Base-by-base conservation (phyloP, 2,797 vertebrate genomes). In the Acanthurus lineatus region DNA sequence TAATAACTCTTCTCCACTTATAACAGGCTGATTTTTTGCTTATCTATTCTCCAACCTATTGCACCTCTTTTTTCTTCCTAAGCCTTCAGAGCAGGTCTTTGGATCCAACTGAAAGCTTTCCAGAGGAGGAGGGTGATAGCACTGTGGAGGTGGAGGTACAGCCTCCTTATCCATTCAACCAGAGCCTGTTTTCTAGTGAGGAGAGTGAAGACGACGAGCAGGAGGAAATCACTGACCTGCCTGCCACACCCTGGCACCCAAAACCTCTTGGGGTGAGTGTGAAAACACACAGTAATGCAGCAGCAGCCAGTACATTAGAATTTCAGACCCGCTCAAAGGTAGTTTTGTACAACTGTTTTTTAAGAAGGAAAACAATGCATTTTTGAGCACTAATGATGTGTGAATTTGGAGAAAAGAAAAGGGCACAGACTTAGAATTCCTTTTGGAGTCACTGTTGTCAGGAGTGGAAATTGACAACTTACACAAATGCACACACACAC, bases 251-350 rank as follows among this genome's bases (percentile, higher is more conserved):
- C 28, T 94, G 93, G 86, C 96, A 96, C 11, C 97, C 97, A 0
- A 95, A 95, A 93, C 97, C 97, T 47, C 96, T 97, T 19, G 96
- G 96, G 79, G 97, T 98, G 94, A 94, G 96, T 79, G n/a, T 19
- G n/a, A 20, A 73, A 58, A 61, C 44, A 54, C 9, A 56, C 25
- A 54, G 19, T 53, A 28, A 14, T 15, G n/a, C 42, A 66, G 2
- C 12, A 73, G 58, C 40, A 44, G 32, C 15, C 38, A 35, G 51
- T 45, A 20, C 11, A 42, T 8, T 38, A 35, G 9, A 17, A 57
- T 49, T 35, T 47, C 52, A 40, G 49, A 10, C 32, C 32, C 5
- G 9, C 59, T 68, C 10, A 77, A 25, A 69, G 17, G 5, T 64
- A 62, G 9, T 68, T 54, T n/a, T n/a, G 8, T 19, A 60, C 16